Conservation (phyloP, 2,113 vertebrate genomes). For the Aphyosemion australe region DNA sequence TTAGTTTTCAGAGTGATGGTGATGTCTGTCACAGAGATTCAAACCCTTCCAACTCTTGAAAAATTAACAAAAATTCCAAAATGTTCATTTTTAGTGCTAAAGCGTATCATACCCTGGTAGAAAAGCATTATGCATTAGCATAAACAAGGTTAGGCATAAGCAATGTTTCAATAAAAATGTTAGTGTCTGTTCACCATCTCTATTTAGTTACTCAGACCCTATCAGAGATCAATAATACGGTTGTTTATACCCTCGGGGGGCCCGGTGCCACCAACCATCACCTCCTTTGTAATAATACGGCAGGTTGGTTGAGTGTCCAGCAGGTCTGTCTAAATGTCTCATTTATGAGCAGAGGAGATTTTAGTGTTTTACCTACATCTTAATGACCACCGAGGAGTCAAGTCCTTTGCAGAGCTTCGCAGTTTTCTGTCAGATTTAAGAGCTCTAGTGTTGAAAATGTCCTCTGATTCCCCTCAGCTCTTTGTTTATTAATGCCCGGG, state of each 20-base stretch:
- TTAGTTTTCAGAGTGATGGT: too few species aligned
- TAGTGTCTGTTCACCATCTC: not conserved
- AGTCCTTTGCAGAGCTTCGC: slow-evolving; percentile 41
- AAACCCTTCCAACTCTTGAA: too few species aligned
- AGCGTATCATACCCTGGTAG: not conserved
- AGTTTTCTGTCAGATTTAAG: slow-evolving; percentile 46
- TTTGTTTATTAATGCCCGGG: slow-evolving; percentile 15
- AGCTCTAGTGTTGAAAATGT: slow-evolving; percentile 28
- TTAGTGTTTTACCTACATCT: slow-evolving; percentile 37
- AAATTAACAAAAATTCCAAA: too few species aligned
- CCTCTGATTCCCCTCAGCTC: slow-evolving; percentile 27
- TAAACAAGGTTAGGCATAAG: too few species aligned
- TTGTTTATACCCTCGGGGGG: slow-evolving; percentile 13
- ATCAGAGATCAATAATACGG: slow-evolving; percentile 1
- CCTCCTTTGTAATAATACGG: slow-evolving; percentile 18
- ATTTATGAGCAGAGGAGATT: slow-evolving; percentile 39
- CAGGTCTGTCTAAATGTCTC: slow-evolving; percentile 9
- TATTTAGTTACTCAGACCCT: not conserved
- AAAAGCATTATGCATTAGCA: slow-evolving; percentile 2
- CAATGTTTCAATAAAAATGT: too few species aligned
- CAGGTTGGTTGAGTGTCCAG: slow-evolving; percentile 11
- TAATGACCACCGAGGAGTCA: slow-evolving; percentile 48
- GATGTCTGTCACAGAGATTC: too few species aligned
- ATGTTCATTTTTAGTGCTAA: too few species aligned
- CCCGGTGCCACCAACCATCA: not conserved